Base-by-base conservation (phyloP, 1,140 invertebrate genomes). In the Drosophila santomea region DNA sequence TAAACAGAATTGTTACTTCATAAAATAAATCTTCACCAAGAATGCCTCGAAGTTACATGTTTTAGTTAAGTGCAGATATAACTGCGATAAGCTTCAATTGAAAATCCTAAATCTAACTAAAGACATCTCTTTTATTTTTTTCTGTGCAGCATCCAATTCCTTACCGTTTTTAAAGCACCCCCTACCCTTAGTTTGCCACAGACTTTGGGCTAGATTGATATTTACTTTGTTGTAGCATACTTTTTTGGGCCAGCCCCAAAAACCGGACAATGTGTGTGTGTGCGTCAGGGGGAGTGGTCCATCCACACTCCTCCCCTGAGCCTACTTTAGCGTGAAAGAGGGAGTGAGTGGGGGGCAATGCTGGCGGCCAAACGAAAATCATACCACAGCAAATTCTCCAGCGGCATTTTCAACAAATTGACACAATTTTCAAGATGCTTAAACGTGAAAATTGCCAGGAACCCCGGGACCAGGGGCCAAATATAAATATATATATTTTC, bases 351-450 rank as follows among this genome's bases (percentile, higher is more conserved):
- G 36, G 23, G 7, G 39, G 4, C 4, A 32, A 50, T 32, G 47
- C 47, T 50, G 43, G 23, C 56, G 60, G 51, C 17, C 20, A 20
- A 20, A 20, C 20, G 20, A 20, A 84, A 83, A 84, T 75, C 82
- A 86, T 78, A 56, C 68, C 82, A 86, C 58, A 71, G 64, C 50
- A 78, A 83, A 89, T 74, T 89, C 84, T 89, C 84, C 28, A 79
- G 80, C 54, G 77, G 74, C 78, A 83, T 91, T 89, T 89, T 79
- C 77, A 91, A 78, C 89, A 91, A 91, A 91, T 91, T 91, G 89
- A 91, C 89, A 91, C 81, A 91, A 91, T 90, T 83, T 90, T 78
- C 72, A 86, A 91, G 84, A 80, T 77, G 79, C 89, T 89, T 82
- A 79, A 72, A 88, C 74, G 63, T 71, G 59, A 69, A 88, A 89